Evolutionary conservation across 1,140 invertebrate genomes (phyloP).

Genomic region (Drosophila subpulchrella): DNA sequence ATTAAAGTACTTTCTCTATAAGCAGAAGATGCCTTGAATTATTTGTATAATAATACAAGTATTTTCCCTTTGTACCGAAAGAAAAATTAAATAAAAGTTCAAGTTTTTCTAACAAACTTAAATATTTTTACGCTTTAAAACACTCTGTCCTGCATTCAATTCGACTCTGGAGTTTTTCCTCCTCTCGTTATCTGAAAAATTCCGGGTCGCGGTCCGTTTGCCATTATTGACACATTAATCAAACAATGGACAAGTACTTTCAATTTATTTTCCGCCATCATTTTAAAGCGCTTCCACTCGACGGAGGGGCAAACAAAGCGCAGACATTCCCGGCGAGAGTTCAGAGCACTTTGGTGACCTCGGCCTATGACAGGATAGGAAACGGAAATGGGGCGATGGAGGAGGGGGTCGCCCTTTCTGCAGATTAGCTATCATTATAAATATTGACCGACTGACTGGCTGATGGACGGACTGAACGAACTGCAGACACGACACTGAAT

Average conservation of each 20-base stretch:
- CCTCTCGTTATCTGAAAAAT: slow-evolving; percentile 25
- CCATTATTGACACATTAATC: slow-evolving; percentile 82
- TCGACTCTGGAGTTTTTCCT: slow-evolving; percentile 10
- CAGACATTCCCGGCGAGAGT: slow-evolving; percentile 31
- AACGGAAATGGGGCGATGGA: not conserved
- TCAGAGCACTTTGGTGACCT: slow-evolving; percentile 39
- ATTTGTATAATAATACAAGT: no score
- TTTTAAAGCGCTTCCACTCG: slow-evolving; percentile 59
- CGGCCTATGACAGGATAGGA: slow-evolving; percentile 23
- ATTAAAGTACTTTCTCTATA: no score
- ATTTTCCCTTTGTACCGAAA: no score
- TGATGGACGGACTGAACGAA: slow-evolving; percentile 16
- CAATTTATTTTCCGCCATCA: slow-evolving; percentile 71
- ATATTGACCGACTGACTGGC: slow-evolving; percentile 73
- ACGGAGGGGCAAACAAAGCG: slow-evolving; percentile 34
- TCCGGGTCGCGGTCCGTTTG: slow-evolving; percentile 35
- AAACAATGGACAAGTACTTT: slow-evolving; percentile 81
- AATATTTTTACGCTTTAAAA: slow-evolving; percentile 7
- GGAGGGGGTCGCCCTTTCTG: slow-evolving; percentile 38
- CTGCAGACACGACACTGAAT: slow-evolving; percentile 35
- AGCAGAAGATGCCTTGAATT: no score
- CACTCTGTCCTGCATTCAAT: slow-evolving; percentile 33
- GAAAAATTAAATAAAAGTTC: no score
- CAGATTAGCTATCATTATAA: slow-evolving; percentile 79
- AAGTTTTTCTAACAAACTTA: not conserved